These are phyloP conservation scores for Opisthograptis luteolata DNA, from an alignment of 2,888 invertebrate species.

Conservation along the genomic window DNA sequence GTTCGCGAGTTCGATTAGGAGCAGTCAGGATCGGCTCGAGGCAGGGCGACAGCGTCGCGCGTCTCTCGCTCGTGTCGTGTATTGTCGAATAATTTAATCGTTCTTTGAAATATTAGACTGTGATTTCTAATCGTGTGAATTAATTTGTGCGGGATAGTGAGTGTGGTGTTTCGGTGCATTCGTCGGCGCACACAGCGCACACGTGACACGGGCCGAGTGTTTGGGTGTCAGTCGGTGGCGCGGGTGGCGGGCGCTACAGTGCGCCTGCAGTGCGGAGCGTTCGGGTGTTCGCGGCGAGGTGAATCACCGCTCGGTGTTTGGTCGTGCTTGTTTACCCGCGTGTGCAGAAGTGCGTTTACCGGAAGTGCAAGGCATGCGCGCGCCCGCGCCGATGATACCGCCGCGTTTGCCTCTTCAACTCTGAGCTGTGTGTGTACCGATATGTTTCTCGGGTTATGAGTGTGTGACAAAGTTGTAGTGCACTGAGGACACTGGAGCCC, in stretches of 20 bases:
- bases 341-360: constrained; percentile 80
- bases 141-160: constrained; percentile 68
- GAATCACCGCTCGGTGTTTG: constrained; percentile 78
- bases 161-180: constrained; percentile 56
- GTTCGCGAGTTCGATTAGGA: constrained; percentile 86
- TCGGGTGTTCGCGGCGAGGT: constrained; percentile 69
- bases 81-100: constrained; percentile 58
- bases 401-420: constrained; percentile 70
- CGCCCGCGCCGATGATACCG: constrained; percentile 78
- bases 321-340: constrained; percentile 80
- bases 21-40: constrained; percentile 69
- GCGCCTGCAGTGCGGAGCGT: constrained; percentile 76
- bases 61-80: constrained; percentile 64
- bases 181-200: constrained; percentile 58
- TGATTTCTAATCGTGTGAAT: constrained; percentile 64
- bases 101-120: constrained; percentile 58
- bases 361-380: constrained; percentile 82
- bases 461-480: constrained; percentile 82
- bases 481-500: constrained; percentile 86
- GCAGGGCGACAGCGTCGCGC: constrained; percentile 70
- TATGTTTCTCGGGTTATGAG: constrained; percentile 81
- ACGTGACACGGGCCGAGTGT: constrained; percentile 77
- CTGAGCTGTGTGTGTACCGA: constrained; percentile 74
- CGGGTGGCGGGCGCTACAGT: constrained; percentile 69
- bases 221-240: constrained; percentile 78